Evolutionary conservation across 2,888 invertebrate species (phyloP).

Genomic region (Trachelus iudaicus): DNA sequence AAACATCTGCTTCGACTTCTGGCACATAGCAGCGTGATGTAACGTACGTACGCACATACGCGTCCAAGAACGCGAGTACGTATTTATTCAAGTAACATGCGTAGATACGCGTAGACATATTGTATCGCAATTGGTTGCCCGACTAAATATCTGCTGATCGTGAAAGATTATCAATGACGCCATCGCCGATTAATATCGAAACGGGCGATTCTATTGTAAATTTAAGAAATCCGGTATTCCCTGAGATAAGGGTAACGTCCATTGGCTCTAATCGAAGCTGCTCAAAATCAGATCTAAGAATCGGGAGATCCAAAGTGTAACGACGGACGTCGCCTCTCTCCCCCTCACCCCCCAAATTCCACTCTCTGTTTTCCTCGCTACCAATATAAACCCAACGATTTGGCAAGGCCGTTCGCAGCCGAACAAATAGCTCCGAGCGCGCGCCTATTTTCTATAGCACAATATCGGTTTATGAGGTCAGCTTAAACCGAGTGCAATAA

Average conservation of each 20-base stretch:
- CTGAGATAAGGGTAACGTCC: not conserved
- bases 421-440: not conserved
- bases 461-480: not conserved
- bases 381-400: not conserved
- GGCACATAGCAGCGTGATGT: slow-evolving; percentile 43
- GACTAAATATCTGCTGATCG: not conserved
- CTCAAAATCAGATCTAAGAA: not conserved
- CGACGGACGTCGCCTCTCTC: too few relatives aligned
- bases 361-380: not conserved
- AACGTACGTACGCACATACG: slow-evolving; percentile 27
- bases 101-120: not conserved
- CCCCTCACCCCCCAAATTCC: not conserved
- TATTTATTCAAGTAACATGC: not conserved
- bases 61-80: not conserved
- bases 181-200: not conserved
- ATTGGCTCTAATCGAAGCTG: not conserved
- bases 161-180: not conserved
- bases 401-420: not conserved
- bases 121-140: not conserved
- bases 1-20: slow-evolving; percentile 44
- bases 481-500: not conserved
- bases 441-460: not conserved
- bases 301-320: not conserved
- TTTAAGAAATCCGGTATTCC: not conserved
- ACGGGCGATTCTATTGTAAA: not conserved